Evolutionary conservation across 2,113 vertebrate genomes (phyloP).

Genomic region (human (Homo sapiens)): DNA sequence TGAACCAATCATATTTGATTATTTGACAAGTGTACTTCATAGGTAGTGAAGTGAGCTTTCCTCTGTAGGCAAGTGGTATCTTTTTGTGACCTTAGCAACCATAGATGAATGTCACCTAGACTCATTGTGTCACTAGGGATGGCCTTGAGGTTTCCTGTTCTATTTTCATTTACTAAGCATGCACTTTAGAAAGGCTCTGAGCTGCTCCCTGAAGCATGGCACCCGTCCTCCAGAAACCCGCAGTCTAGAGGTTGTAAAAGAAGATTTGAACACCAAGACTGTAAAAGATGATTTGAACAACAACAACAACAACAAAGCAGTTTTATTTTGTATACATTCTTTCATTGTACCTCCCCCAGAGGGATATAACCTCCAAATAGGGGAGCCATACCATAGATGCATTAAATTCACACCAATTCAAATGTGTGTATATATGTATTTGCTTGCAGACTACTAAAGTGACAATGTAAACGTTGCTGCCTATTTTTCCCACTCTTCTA

Average conservation of each 20-base stretch:
- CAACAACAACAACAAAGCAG: no score
- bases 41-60: neutral
- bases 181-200: neutral
- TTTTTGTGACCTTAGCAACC: neutral
- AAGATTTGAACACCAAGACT: neutral
- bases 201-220: no score
- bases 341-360: neutral
- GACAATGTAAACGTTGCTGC: neutral
- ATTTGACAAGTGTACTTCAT: neutral
- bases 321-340: neutral
- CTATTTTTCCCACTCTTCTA: neutral
- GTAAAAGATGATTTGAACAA: neutral
- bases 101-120: neutral
- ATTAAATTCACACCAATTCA: neutral
- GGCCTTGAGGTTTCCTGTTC: neutral
- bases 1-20: neutral
- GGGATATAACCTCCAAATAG: neutral
- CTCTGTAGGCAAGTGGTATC: rapidly evolving
- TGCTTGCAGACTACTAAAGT: neutral
- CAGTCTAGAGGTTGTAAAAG: neutral
- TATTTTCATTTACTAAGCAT: neutral
- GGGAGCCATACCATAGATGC: neutral
- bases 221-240: neutral
- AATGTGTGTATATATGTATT: neutral
- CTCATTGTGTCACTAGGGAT: neutral